Evolutionary conservation across 2,888 invertebrate species (phyloP).

Genomic region (Orthosia incerta): DNA sequence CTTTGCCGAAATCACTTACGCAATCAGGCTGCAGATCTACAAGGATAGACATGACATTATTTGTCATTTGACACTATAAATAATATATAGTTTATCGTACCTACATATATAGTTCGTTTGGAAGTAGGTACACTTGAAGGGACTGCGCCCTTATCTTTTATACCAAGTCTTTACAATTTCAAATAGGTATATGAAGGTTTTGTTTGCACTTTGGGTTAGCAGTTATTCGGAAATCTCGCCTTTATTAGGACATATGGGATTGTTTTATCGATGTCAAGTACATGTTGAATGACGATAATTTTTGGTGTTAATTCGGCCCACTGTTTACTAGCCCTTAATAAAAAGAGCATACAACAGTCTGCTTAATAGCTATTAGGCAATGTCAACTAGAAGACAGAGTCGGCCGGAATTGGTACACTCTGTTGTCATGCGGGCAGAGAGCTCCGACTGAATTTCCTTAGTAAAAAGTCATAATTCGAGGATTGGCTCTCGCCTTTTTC

Average conservation of each 20-base stretch:
- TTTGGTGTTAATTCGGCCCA: background rate
- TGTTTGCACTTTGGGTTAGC: constrained; percentile 6
- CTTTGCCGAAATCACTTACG: too few relatives aligned
- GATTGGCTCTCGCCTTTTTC: too few relatives aligned
- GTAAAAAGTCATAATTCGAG: too few relatives aligned
- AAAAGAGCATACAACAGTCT: background rate
- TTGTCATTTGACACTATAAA: too few relatives aligned
- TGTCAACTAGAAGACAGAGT: background rate
- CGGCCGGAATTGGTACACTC: background rate
- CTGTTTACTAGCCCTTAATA: background rate
- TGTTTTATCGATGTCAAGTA: constrained; percentile 38
- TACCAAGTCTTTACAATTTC: background rate
- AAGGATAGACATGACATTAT: too few relatives aligned
- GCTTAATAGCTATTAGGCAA: background rate
- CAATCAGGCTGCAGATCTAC: too few relatives aligned
- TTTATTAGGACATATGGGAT: background rate
- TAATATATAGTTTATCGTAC: too few relatives aligned
- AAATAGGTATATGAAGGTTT: background rate
- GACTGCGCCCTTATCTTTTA: background rate
- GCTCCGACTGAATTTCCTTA: too few relatives aligned
- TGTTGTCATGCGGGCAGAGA: too few relatives aligned
- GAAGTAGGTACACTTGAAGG: too few relatives aligned
- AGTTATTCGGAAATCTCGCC: background rate
- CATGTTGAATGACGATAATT: constrained; percentile 3
- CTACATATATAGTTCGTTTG: too few relatives aligned